Evolutionary conservation across 2,113 vertebrate species (phyloP).

Genomic region (Solea senegalensis): DNA sequence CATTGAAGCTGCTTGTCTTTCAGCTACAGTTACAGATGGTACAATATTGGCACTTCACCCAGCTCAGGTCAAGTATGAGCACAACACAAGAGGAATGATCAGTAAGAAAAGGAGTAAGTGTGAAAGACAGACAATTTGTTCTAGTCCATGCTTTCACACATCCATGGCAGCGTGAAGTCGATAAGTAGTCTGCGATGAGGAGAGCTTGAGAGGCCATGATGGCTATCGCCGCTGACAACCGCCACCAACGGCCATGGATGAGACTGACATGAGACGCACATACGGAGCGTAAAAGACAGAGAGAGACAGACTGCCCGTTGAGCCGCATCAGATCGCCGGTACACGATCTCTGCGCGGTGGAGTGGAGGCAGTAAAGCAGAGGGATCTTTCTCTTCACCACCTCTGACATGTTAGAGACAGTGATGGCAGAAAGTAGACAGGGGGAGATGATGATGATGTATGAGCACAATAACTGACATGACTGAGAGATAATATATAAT

Average conservation of each 20-base stretch:
- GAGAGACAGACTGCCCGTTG: conserved; percentile 21
- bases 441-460: conserved; percentile 39
- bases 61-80: not conserved
- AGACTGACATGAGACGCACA: conserved; percentile 57
- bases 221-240: conserved; percentile 61
- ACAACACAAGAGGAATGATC: not conserved
- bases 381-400: conserved; percentile 27
- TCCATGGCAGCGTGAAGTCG: conserved; percentile 19
- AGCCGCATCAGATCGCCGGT: conserved; percentile 31
- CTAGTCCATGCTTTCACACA: conserved; percentile 45
- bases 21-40: no score
- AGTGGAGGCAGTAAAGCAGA: conserved; percentile 14
- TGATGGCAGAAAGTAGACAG: conserved; percentile 2
- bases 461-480: conserved; percentile 44
- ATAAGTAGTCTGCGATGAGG: conserved; percentile 52
- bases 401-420: conserved; percentile 38
- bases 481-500: conserved; percentile 18
- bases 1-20: not conserved
- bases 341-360: conserved; percentile 5
- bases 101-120: conserved; percentile 18
- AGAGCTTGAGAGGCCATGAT: conserved; percentile 40
- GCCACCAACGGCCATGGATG: conserved; percentile 35
- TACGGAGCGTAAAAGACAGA: conserved; percentile 4
- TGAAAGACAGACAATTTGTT: conserved; percentile 58
- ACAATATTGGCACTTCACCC: not conserved